Percentiles rank a stretch among this genome's conserved stretches.
phyloP scores from a whole-genome alignment of 2,888 invertebrate species.

The Cylloceria caligata region DNA sequence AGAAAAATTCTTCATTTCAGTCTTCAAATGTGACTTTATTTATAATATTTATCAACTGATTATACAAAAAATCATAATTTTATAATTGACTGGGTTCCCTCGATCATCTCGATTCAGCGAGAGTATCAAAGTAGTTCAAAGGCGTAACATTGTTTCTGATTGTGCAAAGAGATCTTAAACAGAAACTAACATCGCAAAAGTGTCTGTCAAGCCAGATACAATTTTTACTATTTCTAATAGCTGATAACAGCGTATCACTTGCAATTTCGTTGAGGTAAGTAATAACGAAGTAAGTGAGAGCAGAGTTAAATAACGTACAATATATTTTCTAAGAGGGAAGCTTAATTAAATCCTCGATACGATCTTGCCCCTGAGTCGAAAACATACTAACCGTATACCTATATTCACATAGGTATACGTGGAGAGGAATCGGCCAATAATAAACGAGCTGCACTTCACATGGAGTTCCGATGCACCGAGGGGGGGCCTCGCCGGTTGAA shows the following conservation, averaged over 20 bases:
- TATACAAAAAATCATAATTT: too few species aligned
- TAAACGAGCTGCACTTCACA: constrained; percentile 65
- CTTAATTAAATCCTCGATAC: constrained; percentile 54
- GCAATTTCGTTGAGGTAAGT: neutral
- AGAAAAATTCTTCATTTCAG: too few species aligned
- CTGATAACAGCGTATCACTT: neutral
- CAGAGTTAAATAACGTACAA: constrained; percentile 46
- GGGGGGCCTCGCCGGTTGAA: constrained; percentile 34
- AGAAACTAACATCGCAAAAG: neutral
- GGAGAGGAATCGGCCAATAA: constrained; percentile 65
- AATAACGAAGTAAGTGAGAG: constrained; percentile 23
- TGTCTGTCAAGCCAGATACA: neutral
- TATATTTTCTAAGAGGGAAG: constrained; percentile 23
- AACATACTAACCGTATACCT: neutral
- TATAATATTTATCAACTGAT: too few species aligned
- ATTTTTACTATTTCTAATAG: neutral
- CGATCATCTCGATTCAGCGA: too few species aligned
- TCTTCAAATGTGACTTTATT: too few species aligned
- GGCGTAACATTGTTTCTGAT: too few species aligned
- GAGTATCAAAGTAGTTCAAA: too few species aligned
- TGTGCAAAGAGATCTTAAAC: too few species aligned
- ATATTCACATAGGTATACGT: neutral
- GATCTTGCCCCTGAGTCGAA: constrained; percentile 13
- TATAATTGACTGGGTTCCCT: too few species aligned
- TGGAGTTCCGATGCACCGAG: constrained; percentile 35